Base-by-base conservation (phyloP, 2,888 invertebrate genomes). In the Trichopria drosophilae region DNA sequence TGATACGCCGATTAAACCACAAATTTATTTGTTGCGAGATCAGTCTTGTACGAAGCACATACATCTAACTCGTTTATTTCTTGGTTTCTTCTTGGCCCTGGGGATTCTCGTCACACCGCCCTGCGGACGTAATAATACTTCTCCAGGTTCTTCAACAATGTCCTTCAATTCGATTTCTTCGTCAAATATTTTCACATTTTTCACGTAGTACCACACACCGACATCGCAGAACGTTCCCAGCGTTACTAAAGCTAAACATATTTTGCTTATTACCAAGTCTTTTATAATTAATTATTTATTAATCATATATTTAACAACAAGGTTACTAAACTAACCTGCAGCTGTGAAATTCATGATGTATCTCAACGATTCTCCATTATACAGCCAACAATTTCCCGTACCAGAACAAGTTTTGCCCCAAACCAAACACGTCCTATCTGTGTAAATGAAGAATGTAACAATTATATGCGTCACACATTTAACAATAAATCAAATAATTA, bases 381-480 rank as follows among this genome's bases (percentile, higher is more conserved):
- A 88, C 7, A 87, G 75, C 87, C 87, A 87, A 66, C 88, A 87
- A 65, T 87, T 86, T 55, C 87, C 86, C 40, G 80, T 82, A 44
- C 82, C 82, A 1, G 82, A 79, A 64, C 87, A 87, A 3, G 84
- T 85, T 67, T 84, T 84, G 9, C 87, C 86, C 87, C 87, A 88
- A 10, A 87, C 84, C 19, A 86, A 69, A 62, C 87, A 88, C 6
- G 85, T 81, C 57, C 78, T 79, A 72, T 84, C 84, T 83, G 65
- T 7, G 69, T 57, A 52, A 42, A 52, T 13, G 36, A 15, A 23
- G 35, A 42, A 39, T 20, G 29, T 0, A 16, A 43, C 45, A 22
- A n/a, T 13, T 37, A 35, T 6, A 19, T 29, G 0, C 13, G n/a
- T n/a, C n/a, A n/a, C n/a, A n/a, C n/a, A n/a, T n/a, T n/a, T n/a